Conservation (phyloP, 2,113 vertebrate species). For the Stegostoma tigrinum region DNA sequence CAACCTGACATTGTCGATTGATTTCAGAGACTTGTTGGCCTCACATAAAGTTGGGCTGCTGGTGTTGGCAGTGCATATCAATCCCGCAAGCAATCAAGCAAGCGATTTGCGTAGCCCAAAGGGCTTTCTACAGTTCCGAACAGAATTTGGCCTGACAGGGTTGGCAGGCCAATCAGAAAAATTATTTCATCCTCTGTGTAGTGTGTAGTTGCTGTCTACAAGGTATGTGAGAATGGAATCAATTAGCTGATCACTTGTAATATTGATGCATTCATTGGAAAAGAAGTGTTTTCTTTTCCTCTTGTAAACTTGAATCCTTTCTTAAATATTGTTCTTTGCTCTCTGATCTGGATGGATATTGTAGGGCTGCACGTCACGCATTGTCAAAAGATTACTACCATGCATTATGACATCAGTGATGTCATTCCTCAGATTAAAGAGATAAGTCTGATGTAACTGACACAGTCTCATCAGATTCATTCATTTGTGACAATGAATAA, state of each 20-base stretch:
- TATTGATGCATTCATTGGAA: slow-evolving; percentile 26
- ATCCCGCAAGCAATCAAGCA: slow-evolving; percentile 37
- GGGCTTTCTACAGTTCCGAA: slow-evolving; percentile 33
- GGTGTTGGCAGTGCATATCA: slow-evolving; percentile 36
- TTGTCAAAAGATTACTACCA: not conserved
- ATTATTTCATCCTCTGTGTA: slow-evolving; percentile 36
- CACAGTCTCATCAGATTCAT: slow-evolving; percentile 27
- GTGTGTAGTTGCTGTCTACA: slow-evolving; percentile 32
- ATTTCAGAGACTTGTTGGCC: slow-evolving; percentile 37
- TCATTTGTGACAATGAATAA: not conserved
- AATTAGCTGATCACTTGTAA: slow-evolving; percentile 29
- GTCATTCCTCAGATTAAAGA: not conserved
- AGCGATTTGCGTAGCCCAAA: slow-evolving; percentile 38
- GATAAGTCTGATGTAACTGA: slow-evolving; percentile 28
- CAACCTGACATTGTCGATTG: slow-evolving; percentile 34
- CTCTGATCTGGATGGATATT: not conserved
- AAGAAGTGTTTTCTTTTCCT: not conserved
- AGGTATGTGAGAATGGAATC: slow-evolving; percentile 11
- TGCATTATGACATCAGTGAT: not conserved
- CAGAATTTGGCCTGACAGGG: slow-evolving; percentile 34
- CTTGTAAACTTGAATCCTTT: not conserved
- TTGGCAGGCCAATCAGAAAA: slow-evolving; percentile 37
- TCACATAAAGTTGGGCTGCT: slow-evolving; percentile 33
- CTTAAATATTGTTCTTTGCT: not conserved
- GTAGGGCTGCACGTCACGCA: not conserved